A percentile compares a stretch with the other conserved stretches of the same genome.
These are phyloP conservation scores for Mugil cephalus DNA, from an alignment of 2,113 vertebrate species.

Conservation along the genomic window DNA sequence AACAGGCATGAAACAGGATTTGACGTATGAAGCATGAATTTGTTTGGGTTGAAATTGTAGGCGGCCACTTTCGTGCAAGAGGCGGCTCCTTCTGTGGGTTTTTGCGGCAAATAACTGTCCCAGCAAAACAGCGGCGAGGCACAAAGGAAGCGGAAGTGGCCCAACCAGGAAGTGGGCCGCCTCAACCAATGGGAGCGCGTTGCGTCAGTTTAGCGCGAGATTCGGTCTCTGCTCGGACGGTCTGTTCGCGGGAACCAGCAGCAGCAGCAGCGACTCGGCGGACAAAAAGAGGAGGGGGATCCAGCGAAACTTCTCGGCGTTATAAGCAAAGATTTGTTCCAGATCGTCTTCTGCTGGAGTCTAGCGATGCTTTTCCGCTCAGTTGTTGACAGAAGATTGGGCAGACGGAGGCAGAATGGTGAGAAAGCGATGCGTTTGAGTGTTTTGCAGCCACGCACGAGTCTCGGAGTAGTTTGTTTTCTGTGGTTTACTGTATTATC, in stretches of 20 bases:
- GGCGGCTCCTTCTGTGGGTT: background rate
- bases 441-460: too few relatives aligned
- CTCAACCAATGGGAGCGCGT: conserved; percentile 70
- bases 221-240: conserved; percentile 47
- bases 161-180: background rate
- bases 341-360: conserved; percentile 2
- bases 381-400: conserved; percentile 76
- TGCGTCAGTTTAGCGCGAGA: conserved; percentile 77
- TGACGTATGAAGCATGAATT: too few relatives aligned
- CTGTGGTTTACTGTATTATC: background rate
- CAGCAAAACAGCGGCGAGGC: background rate
- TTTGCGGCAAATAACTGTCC: background rate
- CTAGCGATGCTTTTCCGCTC: conserved; percentile 81
- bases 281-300: background rate
- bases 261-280: too few relatives aligned
- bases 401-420: conserved; percentile 78
- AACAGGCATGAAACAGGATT: too few relatives aligned
- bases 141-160: conserved; percentile 18
- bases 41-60: too few relatives aligned
- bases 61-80: background rate
- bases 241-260: conserved; percentile 82
- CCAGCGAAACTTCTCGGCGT: background rate
- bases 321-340: background rate
- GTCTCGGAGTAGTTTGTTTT: too few relatives aligned
- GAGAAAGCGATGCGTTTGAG: conserved; percentile 35